Conservation (phyloP, 2,113 vertebrate genomes). For the Cebus imitator region DNA sequence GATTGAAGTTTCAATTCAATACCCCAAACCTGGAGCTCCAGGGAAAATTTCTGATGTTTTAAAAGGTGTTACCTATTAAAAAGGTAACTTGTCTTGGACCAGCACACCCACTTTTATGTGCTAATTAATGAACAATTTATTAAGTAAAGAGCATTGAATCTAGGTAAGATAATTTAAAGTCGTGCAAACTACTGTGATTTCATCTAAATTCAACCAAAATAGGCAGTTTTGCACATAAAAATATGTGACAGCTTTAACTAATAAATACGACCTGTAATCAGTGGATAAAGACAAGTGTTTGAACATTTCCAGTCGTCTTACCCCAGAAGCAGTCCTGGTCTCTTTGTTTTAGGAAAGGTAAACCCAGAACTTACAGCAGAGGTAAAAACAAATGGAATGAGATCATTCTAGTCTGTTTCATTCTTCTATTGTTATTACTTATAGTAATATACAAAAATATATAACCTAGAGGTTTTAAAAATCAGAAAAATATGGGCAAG, state of each 20-base stretch:
- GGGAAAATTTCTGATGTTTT: background rate
- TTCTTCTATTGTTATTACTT: background rate
- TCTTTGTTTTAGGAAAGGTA: background rate
- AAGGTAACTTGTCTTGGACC: background rate
- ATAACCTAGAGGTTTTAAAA: background rate
- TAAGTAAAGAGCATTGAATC: background rate
- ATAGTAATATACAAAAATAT: too few relatives aligned
- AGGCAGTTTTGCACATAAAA: background rate
- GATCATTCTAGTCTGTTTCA: background rate
- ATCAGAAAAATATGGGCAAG: background rate
- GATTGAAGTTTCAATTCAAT: background rate
- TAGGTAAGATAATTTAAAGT: background rate
- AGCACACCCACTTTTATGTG: background rate
- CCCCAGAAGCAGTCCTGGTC: background rate
- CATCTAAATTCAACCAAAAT: background rate
- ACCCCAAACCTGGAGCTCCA: background rate
- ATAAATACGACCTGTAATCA: background rate
- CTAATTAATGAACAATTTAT: background rate
- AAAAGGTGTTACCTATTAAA: background rate
- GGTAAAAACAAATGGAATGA: background rate
- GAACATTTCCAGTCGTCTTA: background rate
- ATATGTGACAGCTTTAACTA: background rate
- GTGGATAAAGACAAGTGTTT: background rate
- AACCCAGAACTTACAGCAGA: background rate
- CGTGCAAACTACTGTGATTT: background rate